A percentile compares a stretch with the other conserved stretches of the same genome.
Evolutionary conservation across 2,797 vertebrate species (phyloP).

Genomic region (Chrysocyon brachyurus): DNA sequence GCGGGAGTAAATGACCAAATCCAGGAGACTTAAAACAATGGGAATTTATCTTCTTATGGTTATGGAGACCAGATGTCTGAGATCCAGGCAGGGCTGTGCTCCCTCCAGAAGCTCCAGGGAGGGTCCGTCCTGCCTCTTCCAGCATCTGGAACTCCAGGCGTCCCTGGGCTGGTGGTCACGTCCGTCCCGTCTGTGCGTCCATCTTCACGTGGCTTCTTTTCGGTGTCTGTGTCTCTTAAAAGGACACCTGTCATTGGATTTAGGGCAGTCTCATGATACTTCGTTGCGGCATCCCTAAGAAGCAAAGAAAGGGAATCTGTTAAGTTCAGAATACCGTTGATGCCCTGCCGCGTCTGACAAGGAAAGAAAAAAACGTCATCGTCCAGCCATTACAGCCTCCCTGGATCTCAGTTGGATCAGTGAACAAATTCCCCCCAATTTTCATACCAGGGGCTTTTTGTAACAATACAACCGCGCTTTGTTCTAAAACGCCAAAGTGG

Average conservation of each 20-base stretch:
- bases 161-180: accelerated
- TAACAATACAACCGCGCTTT: not conserved
- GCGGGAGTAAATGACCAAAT: not conserved
- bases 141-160: not conserved
- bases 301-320: not conserved
- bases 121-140: not conserved
- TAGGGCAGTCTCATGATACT: too few species aligned
- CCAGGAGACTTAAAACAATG: too few species aligned
- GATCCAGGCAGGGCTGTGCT: not conserved
- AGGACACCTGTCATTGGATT: not conserved
- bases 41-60: accelerated
- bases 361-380: too few species aligned
- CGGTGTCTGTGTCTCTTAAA: not conserved
- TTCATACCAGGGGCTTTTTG: too few species aligned
- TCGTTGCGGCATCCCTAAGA: not conserved
- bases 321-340: not conserved
- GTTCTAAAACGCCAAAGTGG: not conserved
- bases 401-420: not conserved
- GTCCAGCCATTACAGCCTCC: not conserved
- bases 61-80: not conserved
- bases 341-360: not conserved
- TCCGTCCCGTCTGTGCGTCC: not conserved
- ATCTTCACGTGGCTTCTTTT: not conserved
- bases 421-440: not conserved
- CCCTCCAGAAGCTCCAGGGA: not conserved